phyloP scores from a whole-genome alignment of 2,888 invertebrate genomes.

The Drosophila heteroneura region DNA sequence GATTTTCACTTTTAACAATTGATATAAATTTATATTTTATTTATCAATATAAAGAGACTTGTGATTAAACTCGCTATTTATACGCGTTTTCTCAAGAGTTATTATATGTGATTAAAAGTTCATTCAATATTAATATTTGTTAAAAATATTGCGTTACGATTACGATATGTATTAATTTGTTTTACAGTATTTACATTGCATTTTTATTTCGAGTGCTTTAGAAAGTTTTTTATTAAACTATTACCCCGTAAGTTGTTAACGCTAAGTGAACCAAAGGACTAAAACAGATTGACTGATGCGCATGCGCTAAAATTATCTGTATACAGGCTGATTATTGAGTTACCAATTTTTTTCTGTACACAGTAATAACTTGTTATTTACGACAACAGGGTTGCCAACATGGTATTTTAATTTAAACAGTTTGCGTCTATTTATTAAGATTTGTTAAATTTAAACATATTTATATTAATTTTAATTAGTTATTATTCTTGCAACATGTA shows the following conservation, averaged over 20 bases:
- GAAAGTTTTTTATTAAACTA: slow-evolving; percentile 58
- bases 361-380: slow-evolving; percentile 53
- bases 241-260: slow-evolving; percentile 65
- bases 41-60: slow-evolving; percentile 39
- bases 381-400: slow-evolving; percentile 62
- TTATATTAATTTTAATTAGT: background rate
- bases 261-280: slow-evolving; percentile 73
- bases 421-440: background rate
- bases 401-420: background rate
- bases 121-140: slow-evolving; percentile 55
- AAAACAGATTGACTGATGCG: slow-evolving; percentile 60
- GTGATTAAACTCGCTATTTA: slow-evolving; percentile 29
- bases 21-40: slow-evolving; percentile 45
- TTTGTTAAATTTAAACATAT: slow-evolving; percentile 7
- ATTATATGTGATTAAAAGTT: slow-evolving; percentile 31
- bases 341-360: slow-evolving; percentile 72
- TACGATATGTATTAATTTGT: slow-evolving; percentile 66
- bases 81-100: slow-evolving; percentile 40
- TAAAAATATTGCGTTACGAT: slow-evolving; percentile 54
- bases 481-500: background rate
- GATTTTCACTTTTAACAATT: slow-evolving; percentile 62
- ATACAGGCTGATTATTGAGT: slow-evolving; percentile 77
- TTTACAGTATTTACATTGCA: slow-evolving; percentile 54
- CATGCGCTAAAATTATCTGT: slow-evolving; percentile 76
- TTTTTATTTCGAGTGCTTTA: slow-evolving; percentile 36